phyloP scores from a whole-genome alignment of 2,888 invertebrate species.

The Abscondita cerata region DNA sequence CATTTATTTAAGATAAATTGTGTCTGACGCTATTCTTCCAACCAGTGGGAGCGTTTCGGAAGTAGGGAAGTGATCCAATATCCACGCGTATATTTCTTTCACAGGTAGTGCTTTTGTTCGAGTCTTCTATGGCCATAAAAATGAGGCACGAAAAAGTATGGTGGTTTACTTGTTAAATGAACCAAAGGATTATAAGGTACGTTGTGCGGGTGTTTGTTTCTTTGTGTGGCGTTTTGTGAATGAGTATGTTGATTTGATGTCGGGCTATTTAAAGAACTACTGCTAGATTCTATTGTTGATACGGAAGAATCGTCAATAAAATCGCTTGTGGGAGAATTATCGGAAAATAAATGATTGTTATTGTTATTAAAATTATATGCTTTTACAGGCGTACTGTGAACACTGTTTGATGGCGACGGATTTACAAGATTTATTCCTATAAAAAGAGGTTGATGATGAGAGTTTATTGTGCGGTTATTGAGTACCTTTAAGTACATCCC shows the following conservation, averaged over 20 bases:
- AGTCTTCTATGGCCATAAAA: conserved; percentile 97
- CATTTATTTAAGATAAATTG: conserved; percentile 93
- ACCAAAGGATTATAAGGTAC: conserved; percentile 80
- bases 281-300: conserved; percentile 59
- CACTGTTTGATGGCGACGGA: conserved; percentile 55
- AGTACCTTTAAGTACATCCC: conserved; percentile 85
- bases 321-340: conserved; percentile 64
- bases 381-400: conserved; percentile 54
- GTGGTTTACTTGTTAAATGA: conserved; percentile 88
- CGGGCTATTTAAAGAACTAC: conserved; percentile 57
- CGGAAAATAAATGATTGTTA: conserved; percentile 42
- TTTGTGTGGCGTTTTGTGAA: conserved; percentile 40
- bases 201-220: conserved; percentile 73
- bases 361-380: conserved; percentile 36
- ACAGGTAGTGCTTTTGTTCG: conserved; percentile 91
- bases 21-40: conserved; percentile 93
- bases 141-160: conserved; percentile 96
- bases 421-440: conserved; percentile 60
- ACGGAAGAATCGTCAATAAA: conserved; percentile 63
- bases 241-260: conserved; percentile 46
- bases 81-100: conserved; percentile 97
- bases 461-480: not conserved
- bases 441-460: conserved; percentile 9
- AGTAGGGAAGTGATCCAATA: conserved; percentile 92
- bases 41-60: conserved; percentile 85